Percentiles rank a stretch among this genome's conserved stretches.
Evolutionary conservation across 2,797 vertebrate genomes (phyloP).

Genomic region (Periophthalmus magnuspinnatus): DNA sequence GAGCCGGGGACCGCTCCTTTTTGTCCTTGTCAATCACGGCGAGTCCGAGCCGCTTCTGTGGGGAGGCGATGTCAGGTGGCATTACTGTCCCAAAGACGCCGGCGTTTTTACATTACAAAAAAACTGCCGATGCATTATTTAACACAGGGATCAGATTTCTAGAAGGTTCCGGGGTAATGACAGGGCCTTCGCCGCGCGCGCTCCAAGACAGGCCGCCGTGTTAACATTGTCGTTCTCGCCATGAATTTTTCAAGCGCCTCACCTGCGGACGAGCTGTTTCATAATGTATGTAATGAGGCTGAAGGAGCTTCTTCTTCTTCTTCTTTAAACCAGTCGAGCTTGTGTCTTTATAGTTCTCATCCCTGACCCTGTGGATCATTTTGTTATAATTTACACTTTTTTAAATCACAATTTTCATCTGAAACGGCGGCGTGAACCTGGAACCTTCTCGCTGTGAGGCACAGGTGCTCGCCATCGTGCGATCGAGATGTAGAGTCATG

Average conservation of each 20-base stretch:
- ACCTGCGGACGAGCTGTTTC: neutral
- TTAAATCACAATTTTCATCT: too few relatives aligned
- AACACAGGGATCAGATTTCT: constrained; percentile 75
- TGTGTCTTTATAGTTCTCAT: too few relatives aligned
- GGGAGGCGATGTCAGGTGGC: constrained; percentile 78
- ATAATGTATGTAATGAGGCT: constrained; percentile 6
- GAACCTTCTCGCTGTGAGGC: too few relatives aligned
- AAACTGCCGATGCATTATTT: constrained; percentile 75
- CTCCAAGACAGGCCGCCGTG: constrained; percentile 2
- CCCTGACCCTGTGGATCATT: too few relatives aligned
- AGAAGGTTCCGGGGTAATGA: constrained; percentile 56
- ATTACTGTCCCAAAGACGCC: constrained; percentile 78
- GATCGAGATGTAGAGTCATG: too few relatives aligned
- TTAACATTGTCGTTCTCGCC: neutral
- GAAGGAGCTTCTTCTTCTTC: neutral
- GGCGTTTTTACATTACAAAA: constrained; percentile 78
- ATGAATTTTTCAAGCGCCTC: constrained; percentile 7
- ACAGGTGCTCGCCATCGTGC: too few relatives aligned
- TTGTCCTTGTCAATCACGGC: constrained; percentile 83
- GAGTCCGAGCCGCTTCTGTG: constrained; percentile 52
- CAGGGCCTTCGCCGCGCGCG: constrained; percentile 18
- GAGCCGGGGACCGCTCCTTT: constrained; percentile 72
- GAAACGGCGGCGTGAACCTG: too few relatives aligned
- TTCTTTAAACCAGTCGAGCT: neutral
- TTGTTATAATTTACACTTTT: too few relatives aligned